These are phyloP conservation scores for Hermetia illucens DNA, from an alignment of 1,140 invertebrate species.

Conservation along the genomic window DNA sequence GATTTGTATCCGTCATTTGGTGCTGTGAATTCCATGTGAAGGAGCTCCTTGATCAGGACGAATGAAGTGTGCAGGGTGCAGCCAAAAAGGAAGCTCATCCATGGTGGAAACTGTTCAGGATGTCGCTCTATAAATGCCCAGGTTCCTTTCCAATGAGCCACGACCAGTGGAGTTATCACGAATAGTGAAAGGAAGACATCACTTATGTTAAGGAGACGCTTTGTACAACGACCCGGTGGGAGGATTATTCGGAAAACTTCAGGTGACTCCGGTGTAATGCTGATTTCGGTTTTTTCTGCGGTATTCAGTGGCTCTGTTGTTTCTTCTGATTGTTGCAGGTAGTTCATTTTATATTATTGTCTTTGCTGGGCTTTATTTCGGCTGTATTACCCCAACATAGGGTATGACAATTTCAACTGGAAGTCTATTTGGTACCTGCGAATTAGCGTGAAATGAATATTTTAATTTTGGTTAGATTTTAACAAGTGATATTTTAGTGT, in stretches of 20 bases:
- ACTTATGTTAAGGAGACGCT: neutral
- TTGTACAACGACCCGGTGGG: neutral
- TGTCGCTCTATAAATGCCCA: conserved; percentile 48
- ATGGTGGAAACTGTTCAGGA: conserved; percentile 31
- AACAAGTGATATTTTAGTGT: no score
- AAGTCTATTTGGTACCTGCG: no score
- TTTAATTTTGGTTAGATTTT: no score
- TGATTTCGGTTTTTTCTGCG: no score
- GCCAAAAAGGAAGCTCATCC: conserved; percentile 33
- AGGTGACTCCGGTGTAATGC: no score
- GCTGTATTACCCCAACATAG: no score
- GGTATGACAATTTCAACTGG: no score
- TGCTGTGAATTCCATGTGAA: conserved; percentile 12
- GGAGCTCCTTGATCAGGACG: conserved; percentile 27
- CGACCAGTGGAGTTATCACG: conserved; percentile 44
- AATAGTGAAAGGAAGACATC: conserved; percentile 8
- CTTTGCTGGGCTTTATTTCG: no score
- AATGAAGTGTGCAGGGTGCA: conserved; percentile 32
- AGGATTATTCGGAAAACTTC: neutral
- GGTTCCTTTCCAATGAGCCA: conserved; percentile 47
- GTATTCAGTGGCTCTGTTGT: no score
- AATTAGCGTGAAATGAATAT: no score
- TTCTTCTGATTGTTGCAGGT: no score
- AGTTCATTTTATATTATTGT: no score
- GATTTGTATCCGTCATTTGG: conserved; percentile 1